Base-by-base conservation (phyloP, 2,888 invertebrate species). In the Xylota sylvarum region DNA sequence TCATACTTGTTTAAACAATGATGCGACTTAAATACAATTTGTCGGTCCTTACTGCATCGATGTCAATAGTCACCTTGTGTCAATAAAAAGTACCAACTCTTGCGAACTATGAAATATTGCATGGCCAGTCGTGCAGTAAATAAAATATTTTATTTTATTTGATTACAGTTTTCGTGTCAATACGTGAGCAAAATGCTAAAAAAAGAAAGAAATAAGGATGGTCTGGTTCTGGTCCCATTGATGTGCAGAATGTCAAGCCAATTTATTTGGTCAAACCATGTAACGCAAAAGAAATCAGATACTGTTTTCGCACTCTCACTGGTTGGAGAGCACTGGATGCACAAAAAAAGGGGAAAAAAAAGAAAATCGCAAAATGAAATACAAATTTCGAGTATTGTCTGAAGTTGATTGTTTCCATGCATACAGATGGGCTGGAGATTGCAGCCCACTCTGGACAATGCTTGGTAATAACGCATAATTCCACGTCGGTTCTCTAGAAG, bases 401-500 rank as follows among this genome's bases (percentile, higher is more conserved):
- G 69, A 70, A n/a, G 37, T 37, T 50, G 43, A 27, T 52, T 46
- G 37, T 27, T 60, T 35, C 3, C 35, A 14, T 58, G 19, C 32
- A 30, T 55, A 35, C 55, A 69, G 46, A 58, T 58, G 46, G n/a
- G 32, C 5, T 12, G 58, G 56, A 60, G 72, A 60, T 60, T 60
- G 48, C 23, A 48, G 19, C 32, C 52, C 32, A 46, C 7, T 35
- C 7, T 46, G 46, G 56, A 23, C 46, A 65, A 65, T 35, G 76
- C 46, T 10, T 6, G 35, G 23, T 17, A 56, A 46, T 14, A 67
- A 27, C 48, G 56, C 50, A 67, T 77, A 77, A 17, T 58, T 48
- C 27, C 58, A 67, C 67, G 67, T 58, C 35, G 58, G 58, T 58
- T 76, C 48, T 48, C 48, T 48, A 67, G 35, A 58, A 56, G 14